These are phyloP conservation scores for Holothuria leucospilota DNA, from an alignment of 53 echinoderm and acorn worm genomes.

Conservation along the genomic window DNA sequence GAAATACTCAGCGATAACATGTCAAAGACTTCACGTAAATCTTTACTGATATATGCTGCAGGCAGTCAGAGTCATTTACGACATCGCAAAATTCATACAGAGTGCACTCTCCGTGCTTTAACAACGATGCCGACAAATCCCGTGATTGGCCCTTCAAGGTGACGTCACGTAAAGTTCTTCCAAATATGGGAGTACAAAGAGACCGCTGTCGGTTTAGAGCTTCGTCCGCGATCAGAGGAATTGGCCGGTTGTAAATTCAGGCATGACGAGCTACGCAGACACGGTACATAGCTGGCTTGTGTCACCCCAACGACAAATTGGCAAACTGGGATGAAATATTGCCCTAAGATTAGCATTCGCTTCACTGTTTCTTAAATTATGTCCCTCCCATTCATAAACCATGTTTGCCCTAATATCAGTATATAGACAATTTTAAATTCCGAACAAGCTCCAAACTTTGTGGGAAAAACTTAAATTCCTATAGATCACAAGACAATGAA, in stretches of 20 bases:
- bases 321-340: background rate
- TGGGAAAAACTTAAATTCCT: too few species aligned
- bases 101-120: constrained; percentile 36
- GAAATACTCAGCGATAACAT: constrained; percentile 25
- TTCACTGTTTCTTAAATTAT: too few species aligned
- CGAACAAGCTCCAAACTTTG: too few species aligned
- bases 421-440: too few species aligned
- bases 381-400: too few species aligned
- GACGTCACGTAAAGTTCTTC: constrained; percentile 21
- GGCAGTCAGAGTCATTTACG: constrained; percentile 38
- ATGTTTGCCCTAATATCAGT: too few species aligned
- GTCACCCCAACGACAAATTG: constrained; percentile 25
- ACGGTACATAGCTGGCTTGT: constrained; percentile 18
- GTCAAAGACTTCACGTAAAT: constrained; percentile 40
- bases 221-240: constrained; percentile 19
- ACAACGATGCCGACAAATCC: background rate
- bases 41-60: constrained; percentile 13
- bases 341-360: too few species aligned
- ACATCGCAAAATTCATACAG: constrained; percentile 26
- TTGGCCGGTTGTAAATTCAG: constrained; percentile 18
- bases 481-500: too few species aligned
- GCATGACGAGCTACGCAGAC: constrained; percentile 12
- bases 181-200: constrained; percentile 31
- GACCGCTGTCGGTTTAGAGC: constrained; percentile 5
- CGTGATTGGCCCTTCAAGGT: background rate